These are phyloP conservation scores for Channa striata DNA, from an alignment of 2,797 vertebrate species.

Conservation along the genomic window DNA sequence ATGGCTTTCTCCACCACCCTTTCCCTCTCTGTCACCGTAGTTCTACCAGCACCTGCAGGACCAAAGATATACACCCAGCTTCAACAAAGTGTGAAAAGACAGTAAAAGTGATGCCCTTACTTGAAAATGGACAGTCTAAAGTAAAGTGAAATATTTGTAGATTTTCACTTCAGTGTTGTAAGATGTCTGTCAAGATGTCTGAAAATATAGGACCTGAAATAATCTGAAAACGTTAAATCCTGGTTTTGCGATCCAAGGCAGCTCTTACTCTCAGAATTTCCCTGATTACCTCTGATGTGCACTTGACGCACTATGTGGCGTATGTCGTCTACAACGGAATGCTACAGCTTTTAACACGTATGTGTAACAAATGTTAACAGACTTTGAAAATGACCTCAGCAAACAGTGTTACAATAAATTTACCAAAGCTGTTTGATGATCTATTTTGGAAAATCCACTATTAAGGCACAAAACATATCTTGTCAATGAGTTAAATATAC, in stretches of 20 bases:
- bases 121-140: conserved; percentile 46
- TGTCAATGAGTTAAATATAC: background rate
- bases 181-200: background rate
- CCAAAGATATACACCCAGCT: conserved; percentile 39
- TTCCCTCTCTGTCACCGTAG: conserved; percentile 16
- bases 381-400: rapidly evolving
- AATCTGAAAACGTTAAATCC: background rate
- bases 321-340: background rate
- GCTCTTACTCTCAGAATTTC: conserved; percentile 43
- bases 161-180: background rate
- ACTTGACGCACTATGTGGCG: conserved; percentile 38
- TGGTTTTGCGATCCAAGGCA: background rate
- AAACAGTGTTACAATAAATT: background rate
- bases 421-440: rapidly evolving
- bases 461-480: background rate
- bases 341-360: background rate
- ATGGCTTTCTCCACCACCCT: conserved; percentile 59
- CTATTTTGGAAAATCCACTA: background rate
- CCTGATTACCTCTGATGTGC: conserved; percentile 35
- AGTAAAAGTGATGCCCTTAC: conserved; percentile 39
- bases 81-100: conserved; percentile 24
- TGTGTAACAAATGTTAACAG: no score
- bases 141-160: background rate
- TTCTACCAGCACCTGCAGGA: conserved; percentile 38
- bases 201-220: background rate